phyloP scores from a whole-genome alignment of 2,113 vertebrate species.

The Lonchura striata region DNA sequence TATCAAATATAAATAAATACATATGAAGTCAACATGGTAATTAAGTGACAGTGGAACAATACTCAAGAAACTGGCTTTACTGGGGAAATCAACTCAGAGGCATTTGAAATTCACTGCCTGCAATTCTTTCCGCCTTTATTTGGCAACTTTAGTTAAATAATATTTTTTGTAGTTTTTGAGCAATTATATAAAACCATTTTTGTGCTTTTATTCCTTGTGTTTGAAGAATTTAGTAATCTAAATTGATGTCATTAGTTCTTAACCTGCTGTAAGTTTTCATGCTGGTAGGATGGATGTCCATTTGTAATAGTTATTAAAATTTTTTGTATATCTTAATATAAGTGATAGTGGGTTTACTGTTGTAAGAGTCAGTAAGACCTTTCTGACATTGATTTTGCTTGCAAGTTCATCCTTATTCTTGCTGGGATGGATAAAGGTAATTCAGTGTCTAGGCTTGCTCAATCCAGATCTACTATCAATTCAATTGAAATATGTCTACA shows the following conservation, averaged over 20 bases:
- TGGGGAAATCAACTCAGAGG: background rate
- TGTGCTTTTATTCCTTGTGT: background rate
- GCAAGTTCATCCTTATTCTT: slow-evolving; percentile 64
- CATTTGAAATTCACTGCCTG: background rate
- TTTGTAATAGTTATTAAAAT: slow-evolving; percentile 31
- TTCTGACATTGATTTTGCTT: slow-evolving; percentile 69
- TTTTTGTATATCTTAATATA: slow-evolving; percentile 35
- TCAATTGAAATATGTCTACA: slow-evolving; percentile 73
- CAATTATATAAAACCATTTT: background rate
- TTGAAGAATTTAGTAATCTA: slow-evolving; percentile 20
- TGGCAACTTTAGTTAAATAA: background rate
- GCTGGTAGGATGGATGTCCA: background rate
- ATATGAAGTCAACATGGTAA: background rate
- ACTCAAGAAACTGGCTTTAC: background rate
- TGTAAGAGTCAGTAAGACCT: slow-evolving; percentile 51
- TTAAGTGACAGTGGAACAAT: background rate
- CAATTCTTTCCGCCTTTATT: background rate
- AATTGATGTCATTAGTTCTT: background rate
- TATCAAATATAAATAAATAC: background rate
- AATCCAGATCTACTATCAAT: slow-evolving; percentile 71
- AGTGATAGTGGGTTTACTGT: background rate
- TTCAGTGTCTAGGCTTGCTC: slow-evolving; percentile 65
- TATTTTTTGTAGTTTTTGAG: background rate
- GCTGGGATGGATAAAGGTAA: slow-evolving; percentile 68
- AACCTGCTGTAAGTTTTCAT: background rate